Conservation (phyloP, 2,888 invertebrate genomes). For the Athalia cordata region DNA sequence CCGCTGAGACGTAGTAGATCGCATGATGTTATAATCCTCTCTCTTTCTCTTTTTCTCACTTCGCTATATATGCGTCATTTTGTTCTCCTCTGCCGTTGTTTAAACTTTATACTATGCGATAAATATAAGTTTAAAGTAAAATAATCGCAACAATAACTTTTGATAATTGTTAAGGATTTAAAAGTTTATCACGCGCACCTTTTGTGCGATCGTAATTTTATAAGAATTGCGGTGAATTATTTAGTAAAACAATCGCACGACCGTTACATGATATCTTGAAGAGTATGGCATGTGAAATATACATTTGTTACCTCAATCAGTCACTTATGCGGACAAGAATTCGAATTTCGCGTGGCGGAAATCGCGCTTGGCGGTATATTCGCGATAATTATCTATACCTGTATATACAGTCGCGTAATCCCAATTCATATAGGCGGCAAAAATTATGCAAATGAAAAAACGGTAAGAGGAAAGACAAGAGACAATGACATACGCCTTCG, state of each 20-base stretch:
- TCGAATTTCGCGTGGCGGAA: slow-evolving; percentile 23
- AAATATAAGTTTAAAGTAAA: too few species aligned
- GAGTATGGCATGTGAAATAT: slow-evolving; percentile 9
- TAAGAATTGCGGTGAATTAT: too few species aligned
- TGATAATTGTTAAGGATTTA: too few species aligned
- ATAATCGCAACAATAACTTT: too few species aligned
- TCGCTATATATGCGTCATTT: slow-evolving; percentile 13
- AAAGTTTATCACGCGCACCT: too few species aligned
- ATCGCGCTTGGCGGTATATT: not conserved
- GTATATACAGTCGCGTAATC: not conserved
- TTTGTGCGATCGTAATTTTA: too few species aligned
- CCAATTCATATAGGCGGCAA: too few species aligned
- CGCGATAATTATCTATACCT: not conserved
- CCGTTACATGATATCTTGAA: too few species aligned
- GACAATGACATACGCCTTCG: too few species aligned
- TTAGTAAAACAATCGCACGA: too few species aligned
- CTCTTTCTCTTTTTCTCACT: not conserved
- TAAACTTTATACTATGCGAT: too few species aligned
- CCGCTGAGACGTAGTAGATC: slow-evolving; percentile 41
- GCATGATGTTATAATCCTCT: slow-evolving; percentile 7
- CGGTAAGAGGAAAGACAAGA: not conserved
- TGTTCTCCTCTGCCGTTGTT: not conserved
- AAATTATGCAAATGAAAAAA: not conserved
- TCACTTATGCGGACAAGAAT: slow-evolving; percentile 1
- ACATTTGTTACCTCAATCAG: not conserved